phyloP scores from a whole-genome alignment of 2,797 vertebrate genomes.

The Alca torda region DNA sequence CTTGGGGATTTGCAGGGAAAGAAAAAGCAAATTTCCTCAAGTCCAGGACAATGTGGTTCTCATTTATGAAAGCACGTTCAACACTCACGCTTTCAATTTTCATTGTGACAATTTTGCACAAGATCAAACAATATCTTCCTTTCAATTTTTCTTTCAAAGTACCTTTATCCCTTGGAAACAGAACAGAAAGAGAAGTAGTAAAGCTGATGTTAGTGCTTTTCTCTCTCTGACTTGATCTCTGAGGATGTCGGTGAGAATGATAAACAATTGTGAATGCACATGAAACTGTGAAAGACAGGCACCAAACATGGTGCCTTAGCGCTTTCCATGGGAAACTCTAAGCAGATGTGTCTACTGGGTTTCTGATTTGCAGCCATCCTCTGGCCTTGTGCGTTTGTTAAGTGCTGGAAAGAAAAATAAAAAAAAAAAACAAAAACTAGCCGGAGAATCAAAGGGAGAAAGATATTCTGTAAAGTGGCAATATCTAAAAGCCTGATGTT shows the following conservation, averaged over 20 bases:
- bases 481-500: conserved; percentile 2
- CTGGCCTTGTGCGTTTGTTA: background rate
- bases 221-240: background rate
- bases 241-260: background rate
- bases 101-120: background rate
- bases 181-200: background rate
- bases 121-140: background rate
- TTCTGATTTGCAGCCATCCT: background rate
- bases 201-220: background rate
- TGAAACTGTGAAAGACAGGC: background rate
- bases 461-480: conserved; percentile 17
- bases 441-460: conserved; percentile 39
- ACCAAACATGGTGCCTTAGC: background rate
- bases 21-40: background rate
- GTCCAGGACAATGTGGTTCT: background rate
- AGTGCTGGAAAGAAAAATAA: background rate
- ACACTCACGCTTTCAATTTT: background rate
- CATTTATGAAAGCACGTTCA: background rate
- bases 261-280: background rate
- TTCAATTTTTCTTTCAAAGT: background rate
- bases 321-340: background rate
- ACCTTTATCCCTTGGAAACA: background rate
- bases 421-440: background rate
- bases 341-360: background rate
- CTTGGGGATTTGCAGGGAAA: background rate